A percentile compares a stretch with the other conserved stretches of the same genome.
Conservation (phyloP, 2,113 vertebrate genomes). For the Alethe diademata region DNA sequence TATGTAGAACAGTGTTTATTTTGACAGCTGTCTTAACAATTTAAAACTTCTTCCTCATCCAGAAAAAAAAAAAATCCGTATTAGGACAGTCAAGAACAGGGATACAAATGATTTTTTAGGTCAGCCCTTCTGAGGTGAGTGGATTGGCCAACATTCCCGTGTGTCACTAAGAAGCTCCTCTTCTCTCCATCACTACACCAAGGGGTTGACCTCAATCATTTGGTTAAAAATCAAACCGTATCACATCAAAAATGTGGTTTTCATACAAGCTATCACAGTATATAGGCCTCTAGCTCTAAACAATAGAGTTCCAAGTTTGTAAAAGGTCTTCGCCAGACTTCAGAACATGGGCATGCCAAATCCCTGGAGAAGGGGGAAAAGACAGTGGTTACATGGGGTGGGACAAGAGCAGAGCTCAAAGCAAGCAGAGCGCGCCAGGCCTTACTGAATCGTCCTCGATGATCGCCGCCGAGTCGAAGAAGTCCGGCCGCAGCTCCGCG, state of each 20-base stretch:
- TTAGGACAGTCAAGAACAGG: slow-evolving; percentile 77
- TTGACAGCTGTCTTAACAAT: slow-evolving; percentile 80
- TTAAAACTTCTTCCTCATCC: slow-evolving; percentile 79
- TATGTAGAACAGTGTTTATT: slow-evolving; percentile 81
- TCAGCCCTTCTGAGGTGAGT: slow-evolving; percentile 78
- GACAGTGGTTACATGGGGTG: not conserved
- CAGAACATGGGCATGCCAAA: slow-evolving; percentile 99
- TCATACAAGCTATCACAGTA: slow-evolving; percentile 90
- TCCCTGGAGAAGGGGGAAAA: slow-evolving; percentile 76
- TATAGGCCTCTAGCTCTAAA: slow-evolving; percentile 91
- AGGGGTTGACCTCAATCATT: slow-evolving; percentile 80
- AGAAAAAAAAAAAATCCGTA: slow-evolving; percentile 69
- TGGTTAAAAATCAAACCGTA: slow-evolving; percentile 83
- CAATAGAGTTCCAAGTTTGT: slow-evolving; percentile 86
- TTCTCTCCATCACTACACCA: slow-evolving; percentile 76
- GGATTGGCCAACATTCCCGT: slow-evolving; percentile 65
- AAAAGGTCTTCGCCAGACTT: slow-evolving; percentile 78
- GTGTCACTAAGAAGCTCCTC: slow-evolving; percentile 76
- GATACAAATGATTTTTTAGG: slow-evolving; percentile 77
- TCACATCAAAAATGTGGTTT: slow-evolving; percentile 83
- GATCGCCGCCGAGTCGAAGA: slow-evolving; percentile 98
- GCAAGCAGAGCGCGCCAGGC: not conserved
- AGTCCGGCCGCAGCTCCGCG: slow-evolving; percentile 97
- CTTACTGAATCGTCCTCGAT: slow-evolving; percentile 98
- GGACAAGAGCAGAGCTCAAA: not conserved